Percentiles rank a stretch among this genome's conserved stretches.
Conservation (phyloP, 2,888 invertebrate genomes). For the Dysmachus trigonus region DNA sequence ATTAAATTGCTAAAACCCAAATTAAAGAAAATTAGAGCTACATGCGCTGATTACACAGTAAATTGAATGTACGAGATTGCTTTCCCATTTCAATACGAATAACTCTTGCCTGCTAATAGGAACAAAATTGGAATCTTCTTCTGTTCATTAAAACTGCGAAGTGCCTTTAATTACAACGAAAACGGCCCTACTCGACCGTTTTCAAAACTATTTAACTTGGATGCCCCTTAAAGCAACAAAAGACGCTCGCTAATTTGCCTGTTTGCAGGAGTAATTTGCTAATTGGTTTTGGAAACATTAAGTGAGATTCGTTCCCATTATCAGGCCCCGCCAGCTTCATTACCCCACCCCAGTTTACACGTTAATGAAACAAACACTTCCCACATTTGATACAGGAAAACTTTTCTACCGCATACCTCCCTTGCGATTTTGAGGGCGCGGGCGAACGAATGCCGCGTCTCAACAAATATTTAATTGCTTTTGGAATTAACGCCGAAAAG, state of each 20-base stretch:
- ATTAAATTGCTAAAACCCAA: not conserved
- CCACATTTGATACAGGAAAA: not conserved
- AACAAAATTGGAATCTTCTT: not conserved
- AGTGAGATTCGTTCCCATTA: slow-evolving; percentile 8
- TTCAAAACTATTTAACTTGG: not conserved
- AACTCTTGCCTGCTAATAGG: not conserved
- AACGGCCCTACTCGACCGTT: not conserved
- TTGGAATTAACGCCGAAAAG: slow-evolving; percentile 23
- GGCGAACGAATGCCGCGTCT: not conserved
- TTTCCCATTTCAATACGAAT: not conserved
- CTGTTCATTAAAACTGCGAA: not conserved
- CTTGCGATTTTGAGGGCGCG: not conserved
- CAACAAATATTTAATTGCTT: slow-evolving; percentile 18
- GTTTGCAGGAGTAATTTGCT: slow-evolving; percentile 21
- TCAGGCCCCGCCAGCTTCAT: not conserved
- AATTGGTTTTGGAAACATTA: slow-evolving; percentile 25
- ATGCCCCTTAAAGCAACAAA: not conserved
- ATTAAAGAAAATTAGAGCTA: not conserved
- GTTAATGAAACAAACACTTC: not conserved
- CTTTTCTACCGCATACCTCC: not conserved
- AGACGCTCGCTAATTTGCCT: not conserved
- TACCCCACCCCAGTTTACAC: not conserved
- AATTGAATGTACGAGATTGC: not conserved
- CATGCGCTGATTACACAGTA: not conserved
- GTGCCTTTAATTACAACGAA: not conserved